Evolutionary conservation across 2,797 vertebrate genomes (phyloP).

Genomic region (Clangula hyemalis): DNA sequence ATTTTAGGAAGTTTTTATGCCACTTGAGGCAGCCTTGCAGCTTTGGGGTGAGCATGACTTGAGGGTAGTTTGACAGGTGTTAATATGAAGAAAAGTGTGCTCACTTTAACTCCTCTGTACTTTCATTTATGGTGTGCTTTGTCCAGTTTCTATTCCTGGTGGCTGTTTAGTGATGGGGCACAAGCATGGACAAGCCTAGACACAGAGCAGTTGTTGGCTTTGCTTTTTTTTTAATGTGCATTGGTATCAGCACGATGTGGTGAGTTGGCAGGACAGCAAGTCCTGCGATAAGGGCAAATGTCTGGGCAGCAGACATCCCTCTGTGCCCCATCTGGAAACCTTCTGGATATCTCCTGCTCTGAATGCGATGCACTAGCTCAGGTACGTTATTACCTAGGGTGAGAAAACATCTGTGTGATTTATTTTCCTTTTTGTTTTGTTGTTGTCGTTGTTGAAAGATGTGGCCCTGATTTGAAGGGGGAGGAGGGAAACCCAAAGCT

Average conservation of each 20-base stretch:
- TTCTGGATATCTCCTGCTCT: not conserved
- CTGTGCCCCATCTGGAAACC: not conserved
- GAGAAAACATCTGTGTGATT: not conserved
- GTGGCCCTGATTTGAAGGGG: not conserved
- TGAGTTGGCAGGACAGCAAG: slow-evolving; percentile 1
- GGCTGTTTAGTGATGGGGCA: not conserved
- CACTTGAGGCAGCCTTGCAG: not conserved
- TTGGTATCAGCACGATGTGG: not conserved
- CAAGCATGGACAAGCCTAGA: not conserved
- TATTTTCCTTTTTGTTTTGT: not conserved
- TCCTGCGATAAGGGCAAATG: not conserved
- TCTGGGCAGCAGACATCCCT: not conserved
- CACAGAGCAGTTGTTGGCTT: not conserved
- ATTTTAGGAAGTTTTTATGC: not conserved
- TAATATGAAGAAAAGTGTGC: accelerated
- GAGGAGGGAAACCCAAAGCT: accelerated
- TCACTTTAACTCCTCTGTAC: not conserved
- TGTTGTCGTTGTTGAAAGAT: not conserved
- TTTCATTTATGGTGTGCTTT: not conserved
- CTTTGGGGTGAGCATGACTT: not conserved
- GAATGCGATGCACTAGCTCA: not conserved
- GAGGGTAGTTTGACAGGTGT: not conserved
- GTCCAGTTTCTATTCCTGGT: not conserved
- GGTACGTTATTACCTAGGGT: accelerated
- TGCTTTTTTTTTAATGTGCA: not conserved